phyloP scores from a whole-genome alignment of 2,113 vertebrate species.

The Cacatua alba region DNA sequence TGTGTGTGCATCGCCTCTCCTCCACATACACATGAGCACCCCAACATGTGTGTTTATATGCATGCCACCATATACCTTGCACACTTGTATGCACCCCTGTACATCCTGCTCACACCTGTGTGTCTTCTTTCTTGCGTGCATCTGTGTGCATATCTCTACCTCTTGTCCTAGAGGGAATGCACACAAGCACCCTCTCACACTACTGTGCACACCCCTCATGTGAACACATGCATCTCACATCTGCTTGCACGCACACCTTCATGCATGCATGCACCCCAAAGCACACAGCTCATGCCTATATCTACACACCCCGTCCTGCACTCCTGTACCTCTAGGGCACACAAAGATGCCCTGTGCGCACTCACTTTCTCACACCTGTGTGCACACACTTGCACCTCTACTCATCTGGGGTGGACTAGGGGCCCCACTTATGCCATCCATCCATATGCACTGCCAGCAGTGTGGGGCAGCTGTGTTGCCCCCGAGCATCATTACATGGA shows the following conservation, averaged over 20 bases:
- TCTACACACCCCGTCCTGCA: not conserved
- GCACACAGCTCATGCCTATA: not conserved
- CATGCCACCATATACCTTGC: too few species aligned
- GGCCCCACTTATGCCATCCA: fast-evolving
- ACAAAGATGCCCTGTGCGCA: too few species aligned
- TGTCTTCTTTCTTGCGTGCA: not conserved
- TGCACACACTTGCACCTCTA: not conserved
- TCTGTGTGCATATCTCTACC: fast-evolving
- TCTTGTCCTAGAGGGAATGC: fast-evolving
- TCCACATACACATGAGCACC: too few species aligned
- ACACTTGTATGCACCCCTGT: too few species aligned
- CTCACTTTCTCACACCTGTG: too few species aligned
- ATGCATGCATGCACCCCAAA: not conserved
- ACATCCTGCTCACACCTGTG: too few species aligned
- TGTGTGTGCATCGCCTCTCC: not conserved
- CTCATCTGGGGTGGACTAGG: not conserved
- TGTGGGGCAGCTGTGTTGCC: fast-evolving
- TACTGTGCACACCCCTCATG: fast-evolving
- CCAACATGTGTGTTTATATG: not conserved
- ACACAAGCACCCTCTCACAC: not conserved
- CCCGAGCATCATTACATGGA: fast-evolving
- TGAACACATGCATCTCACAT: fast-evolving
- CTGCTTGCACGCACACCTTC: not conserved
- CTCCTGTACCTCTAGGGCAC: not conserved
- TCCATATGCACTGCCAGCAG: fast-evolving